Conservation (phyloP, 2,797 vertebrate species). For the Iguana delicatissima region DNA sequence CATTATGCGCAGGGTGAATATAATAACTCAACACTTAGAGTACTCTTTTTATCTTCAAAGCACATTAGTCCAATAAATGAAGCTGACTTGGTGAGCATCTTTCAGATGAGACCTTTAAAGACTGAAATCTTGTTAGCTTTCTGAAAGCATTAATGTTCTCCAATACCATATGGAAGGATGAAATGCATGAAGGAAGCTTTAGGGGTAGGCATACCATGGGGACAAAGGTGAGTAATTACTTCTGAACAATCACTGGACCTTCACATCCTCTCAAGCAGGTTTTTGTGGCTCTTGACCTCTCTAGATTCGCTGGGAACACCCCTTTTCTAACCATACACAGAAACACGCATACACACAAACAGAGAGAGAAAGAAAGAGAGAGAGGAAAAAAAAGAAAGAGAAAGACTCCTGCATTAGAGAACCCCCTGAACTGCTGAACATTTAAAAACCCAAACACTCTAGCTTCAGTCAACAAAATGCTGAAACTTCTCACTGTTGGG, state of each 20-base stretch:
- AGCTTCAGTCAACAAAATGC: too few relatives aligned
- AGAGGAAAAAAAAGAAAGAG: too few relatives aligned
- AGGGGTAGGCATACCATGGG: neutral
- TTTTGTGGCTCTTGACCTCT: too few relatives aligned
- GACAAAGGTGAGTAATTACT: neutral
- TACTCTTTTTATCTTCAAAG: slow-evolving; percentile 41
- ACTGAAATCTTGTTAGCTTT: slow-evolving; percentile 18
- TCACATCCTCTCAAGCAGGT: neutral
- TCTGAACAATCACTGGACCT: neutral
- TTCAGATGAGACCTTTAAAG: slow-evolving; percentile 5
- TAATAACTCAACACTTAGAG: slow-evolving; percentile 11
- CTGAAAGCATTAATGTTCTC: slow-evolving; percentile 16
- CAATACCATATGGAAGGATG: neutral
- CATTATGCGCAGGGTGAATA: neutral
- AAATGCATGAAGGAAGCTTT: neutral
- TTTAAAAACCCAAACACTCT: too few relatives aligned
- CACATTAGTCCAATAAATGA: slow-evolving; percentile 34
- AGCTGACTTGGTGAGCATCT: slow-evolving; percentile 26
- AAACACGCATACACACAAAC: too few relatives aligned
- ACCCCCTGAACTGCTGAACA: too few relatives aligned
- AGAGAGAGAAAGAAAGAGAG: too few relatives aligned
- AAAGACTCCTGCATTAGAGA: too few relatives aligned
- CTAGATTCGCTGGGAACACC: too few relatives aligned
- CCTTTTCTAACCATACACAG: too few relatives aligned
- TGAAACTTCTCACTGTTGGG: too few relatives aligned